These are phyloP conservation scores for Girardinus metallicus DNA, from an alignment of 2,797 vertebrate genomes.

Conservation along the genomic window DNA sequence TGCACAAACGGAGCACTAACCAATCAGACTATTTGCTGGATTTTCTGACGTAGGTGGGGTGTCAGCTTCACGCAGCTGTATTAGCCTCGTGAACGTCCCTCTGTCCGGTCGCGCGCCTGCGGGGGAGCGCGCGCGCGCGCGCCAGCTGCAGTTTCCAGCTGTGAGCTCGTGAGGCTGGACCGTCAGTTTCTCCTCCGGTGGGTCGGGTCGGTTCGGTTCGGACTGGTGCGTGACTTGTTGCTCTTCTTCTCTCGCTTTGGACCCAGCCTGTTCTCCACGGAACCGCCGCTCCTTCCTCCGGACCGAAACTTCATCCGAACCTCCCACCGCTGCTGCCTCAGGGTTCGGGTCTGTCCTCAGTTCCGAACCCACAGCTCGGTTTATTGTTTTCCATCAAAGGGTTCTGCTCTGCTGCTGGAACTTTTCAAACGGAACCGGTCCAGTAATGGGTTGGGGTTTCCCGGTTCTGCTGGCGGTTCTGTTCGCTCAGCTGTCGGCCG, in stretches of 20 bases:
- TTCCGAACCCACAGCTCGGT: neutral
- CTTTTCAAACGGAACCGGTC: neutral
- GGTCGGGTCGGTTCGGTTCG: neutral
- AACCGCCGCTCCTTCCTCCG: neutral
- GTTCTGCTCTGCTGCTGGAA: neutral
- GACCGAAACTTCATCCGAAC: neutral
- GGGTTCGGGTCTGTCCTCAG: constrained; percentile 7
- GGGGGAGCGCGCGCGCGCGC: constrained; percentile 17
- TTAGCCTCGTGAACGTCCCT: neutral
- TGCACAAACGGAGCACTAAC: too few species aligned
- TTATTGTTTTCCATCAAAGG: too few species aligned
- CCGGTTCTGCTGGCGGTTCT: constrained; percentile 52
- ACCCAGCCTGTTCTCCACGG: neutral
- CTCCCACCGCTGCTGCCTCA: neutral
- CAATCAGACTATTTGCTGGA: too few species aligned
- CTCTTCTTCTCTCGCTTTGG: neutral
- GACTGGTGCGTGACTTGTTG: neutral
- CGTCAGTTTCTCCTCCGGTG: constrained; percentile 19
- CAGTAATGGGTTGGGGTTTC: constrained; percentile 36
- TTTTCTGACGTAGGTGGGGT: too few species aligned
- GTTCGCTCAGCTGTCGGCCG: constrained; percentile 23
- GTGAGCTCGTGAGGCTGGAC: constrained; percentile 34
- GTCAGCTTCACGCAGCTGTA: too few species aligned
- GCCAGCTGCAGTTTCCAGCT: constrained; percentile 39
- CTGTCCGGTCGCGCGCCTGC: constrained; percentile 28